Evolutionary conservation across 2,797 vertebrate species (phyloP).

Genomic region (Semaprochilodus insignis): DNA sequence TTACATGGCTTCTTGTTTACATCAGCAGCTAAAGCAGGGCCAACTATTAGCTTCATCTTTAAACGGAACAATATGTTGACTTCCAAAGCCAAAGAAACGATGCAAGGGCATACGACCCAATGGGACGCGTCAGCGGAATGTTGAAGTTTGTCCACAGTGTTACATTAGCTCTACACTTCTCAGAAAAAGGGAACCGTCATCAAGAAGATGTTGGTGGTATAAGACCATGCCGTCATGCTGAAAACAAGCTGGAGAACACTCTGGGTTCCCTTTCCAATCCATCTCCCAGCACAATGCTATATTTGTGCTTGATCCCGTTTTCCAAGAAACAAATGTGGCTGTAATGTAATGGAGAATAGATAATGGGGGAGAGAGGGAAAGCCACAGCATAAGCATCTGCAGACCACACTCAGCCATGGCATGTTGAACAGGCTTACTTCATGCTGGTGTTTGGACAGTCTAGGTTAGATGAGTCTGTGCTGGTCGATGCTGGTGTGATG

Average conservation of each 20-base stretch:
- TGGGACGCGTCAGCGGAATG: too few species aligned
- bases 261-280: not conserved
- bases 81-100: conserved; percentile 16
- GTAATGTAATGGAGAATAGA: not conserved
- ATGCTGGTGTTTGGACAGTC: too few species aligned
- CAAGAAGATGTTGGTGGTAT: not conserved
- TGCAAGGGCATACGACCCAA: not conserved
- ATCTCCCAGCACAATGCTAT: not conserved
- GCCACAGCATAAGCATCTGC: too few species aligned
- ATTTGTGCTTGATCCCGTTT: not conserved
- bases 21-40: conserved; percentile 29
- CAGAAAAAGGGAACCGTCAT: not conserved
- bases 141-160: not conserved
- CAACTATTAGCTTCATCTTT: conserved; percentile 38
- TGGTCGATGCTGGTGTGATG: too few species aligned
- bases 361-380: too few species aligned
- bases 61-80: conserved; percentile 51
- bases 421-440: too few species aligned
- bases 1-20: conserved; percentile 26
- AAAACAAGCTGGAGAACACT: not conserved
- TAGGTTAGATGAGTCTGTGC: too few species aligned
- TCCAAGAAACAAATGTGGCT: conserved; percentile 1
- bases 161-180: not conserved
- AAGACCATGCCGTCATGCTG: not conserved
- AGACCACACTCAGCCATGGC: too few species aligned